Evolutionary conservation across 2,888 invertebrate species (phyloP).

Genomic region (Linnaemya tessellans): DNA sequence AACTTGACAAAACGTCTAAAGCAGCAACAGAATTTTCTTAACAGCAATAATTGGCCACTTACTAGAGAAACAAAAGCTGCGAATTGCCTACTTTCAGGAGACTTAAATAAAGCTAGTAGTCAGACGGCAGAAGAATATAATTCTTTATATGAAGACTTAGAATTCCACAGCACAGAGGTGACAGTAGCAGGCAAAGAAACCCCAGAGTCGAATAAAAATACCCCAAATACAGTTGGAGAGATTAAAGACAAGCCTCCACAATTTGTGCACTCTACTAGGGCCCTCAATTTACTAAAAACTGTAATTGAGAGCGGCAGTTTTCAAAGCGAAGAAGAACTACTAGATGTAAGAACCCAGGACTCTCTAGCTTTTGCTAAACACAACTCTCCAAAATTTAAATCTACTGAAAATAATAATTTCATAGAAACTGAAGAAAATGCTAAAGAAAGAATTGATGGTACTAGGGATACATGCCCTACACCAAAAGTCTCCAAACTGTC

Average conservation of each 20-base stretch:
- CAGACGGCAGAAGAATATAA: not conserved
- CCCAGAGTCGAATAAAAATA: not conserved
- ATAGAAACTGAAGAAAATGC: too few relatives aligned
- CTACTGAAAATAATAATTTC: too few relatives aligned
- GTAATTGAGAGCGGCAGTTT: slow-evolving; percentile 41
- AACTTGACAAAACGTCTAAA: slow-evolving; percentile 59
- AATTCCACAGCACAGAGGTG: not conserved
- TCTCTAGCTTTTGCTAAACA: not conserved
- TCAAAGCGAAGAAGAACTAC: slow-evolving; percentile 39
- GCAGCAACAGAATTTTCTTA: slow-evolving; percentile 54
- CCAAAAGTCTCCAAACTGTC: not conserved
- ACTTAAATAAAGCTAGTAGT: not conserved
- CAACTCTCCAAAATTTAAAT: not conserved
- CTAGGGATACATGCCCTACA: not conserved
- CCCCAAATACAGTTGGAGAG: not conserved
- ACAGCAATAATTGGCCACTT: not conserved
- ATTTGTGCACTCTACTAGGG: slow-evolving; percentile 13
- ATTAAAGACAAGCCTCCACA: not conserved
- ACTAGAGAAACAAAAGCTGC: not conserved
- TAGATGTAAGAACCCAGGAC: not conserved
- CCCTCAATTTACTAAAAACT: slow-evolving; percentile 32
- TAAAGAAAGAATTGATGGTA: too few relatives aligned
- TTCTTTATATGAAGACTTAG: slow-evolving; percentile 38
- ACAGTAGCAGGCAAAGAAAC: not conserved
- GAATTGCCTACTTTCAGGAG: not conserved